These are phyloP conservation scores for Macrotrachela quadricornifera DNA, from an alignment of 1,140 invertebrate species.

Conservation along the genomic window DNA sequence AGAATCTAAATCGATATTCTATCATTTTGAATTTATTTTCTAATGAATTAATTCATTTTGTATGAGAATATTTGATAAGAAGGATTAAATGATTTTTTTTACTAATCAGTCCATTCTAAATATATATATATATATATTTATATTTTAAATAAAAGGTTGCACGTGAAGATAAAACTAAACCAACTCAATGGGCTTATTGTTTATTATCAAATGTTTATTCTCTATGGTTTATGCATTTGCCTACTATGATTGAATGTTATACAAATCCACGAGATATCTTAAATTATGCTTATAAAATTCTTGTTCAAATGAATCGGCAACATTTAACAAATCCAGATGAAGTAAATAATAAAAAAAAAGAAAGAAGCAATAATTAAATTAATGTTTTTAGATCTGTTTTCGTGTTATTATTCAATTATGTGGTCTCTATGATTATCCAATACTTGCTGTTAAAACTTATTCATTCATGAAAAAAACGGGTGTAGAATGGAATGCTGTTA, in stretches of 20 bases:
- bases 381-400: slow-evolving; percentile 58
- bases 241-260: slow-evolving; percentile 42
- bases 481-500: slow-evolving; percentile 84
- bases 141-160: too few relatives aligned
- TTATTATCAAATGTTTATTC: slow-evolving; percentile 42
- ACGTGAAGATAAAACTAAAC: too few relatives aligned
- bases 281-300: slow-evolving; percentile 58
- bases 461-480: slow-evolving; percentile 83
- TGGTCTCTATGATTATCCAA: slow-evolving; percentile 72
- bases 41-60: too few relatives aligned
- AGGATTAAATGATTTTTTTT: too few relatives aligned
- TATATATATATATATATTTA: too few relatives aligned
- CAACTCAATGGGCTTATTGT: slow-evolving; percentile 23
- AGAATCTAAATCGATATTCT: too few relatives aligned
- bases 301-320: slow-evolving; percentile 58
- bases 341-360: slow-evolving; percentile 35
- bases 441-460: slow-evolving; percentile 75
- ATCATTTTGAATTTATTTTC: too few relatives aligned
- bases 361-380: not conserved
- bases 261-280: slow-evolving; percentile 52
- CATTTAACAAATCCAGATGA: slow-evolving; percentile 66
- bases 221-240: slow-evolving; percentile 87
- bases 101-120: too few relatives aligned
- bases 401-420: slow-evolving; percentile 94
- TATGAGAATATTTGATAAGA: too few relatives aligned